A percentile compares a stretch with the other conserved stretches of the same genome.
Conservation (phyloP, 2,888 invertebrate genomes). For the Sminthurides aquaticus region DNA sequence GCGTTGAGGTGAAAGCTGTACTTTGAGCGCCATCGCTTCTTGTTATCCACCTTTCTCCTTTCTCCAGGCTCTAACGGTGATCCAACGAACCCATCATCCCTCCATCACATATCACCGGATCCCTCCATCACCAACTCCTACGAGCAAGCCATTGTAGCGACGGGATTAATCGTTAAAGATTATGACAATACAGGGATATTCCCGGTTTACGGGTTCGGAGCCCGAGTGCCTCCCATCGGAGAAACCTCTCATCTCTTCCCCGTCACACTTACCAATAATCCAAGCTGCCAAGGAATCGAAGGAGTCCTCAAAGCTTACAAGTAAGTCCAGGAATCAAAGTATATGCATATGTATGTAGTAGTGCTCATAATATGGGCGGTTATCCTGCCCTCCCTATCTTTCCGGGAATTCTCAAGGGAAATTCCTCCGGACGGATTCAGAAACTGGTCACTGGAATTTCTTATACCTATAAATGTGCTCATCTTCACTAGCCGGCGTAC, state of each 20-base stretch:
- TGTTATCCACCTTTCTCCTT: no score
- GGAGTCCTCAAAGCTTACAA: conserved; percentile 51
- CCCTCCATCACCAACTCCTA: conserved; percentile 46
- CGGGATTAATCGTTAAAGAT: conserved; percentile 50
- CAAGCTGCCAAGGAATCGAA: conserved; percentile 48
- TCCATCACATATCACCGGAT: conserved; percentile 38
- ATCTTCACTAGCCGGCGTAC: no score
- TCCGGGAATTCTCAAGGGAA: no score
- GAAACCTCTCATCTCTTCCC: conserved; percentile 50
- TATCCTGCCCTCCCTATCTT: no score
- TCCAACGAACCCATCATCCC: conserved; percentile 34
- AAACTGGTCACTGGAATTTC: no score
- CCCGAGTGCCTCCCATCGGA: conserved; percentile 50
- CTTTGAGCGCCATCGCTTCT: no score
- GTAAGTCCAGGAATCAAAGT: conserved; percentile 17
- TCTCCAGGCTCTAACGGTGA: conserved; percentile 38
- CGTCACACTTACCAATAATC: conserved; percentile 47
- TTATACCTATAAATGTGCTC: no score
- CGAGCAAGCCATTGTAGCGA: conserved; percentile 47
- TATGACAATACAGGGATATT: conserved; percentile 52
- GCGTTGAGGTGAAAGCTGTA: neutral
- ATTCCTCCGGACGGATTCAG: no score
- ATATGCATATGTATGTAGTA: conserved; percentile 50
- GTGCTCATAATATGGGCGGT: no score
- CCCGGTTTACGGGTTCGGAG: conserved; percentile 50